Conservation (phyloP, 2,113 vertebrate genomes). For the Apodemus speciosus region DNA sequence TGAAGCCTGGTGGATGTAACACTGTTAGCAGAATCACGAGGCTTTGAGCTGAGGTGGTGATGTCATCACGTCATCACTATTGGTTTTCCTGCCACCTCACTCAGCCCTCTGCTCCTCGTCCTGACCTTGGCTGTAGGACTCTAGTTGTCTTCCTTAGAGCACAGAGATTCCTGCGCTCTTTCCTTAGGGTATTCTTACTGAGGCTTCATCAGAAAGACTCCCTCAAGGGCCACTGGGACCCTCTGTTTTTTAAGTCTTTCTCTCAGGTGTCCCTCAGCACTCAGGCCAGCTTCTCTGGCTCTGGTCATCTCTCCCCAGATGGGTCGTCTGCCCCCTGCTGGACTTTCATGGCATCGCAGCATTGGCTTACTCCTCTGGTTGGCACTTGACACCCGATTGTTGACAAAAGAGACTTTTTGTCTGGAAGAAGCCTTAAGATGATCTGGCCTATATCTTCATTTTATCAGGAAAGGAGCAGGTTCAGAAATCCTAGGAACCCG, state of each 20-base stretch:
- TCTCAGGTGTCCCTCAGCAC: background rate
- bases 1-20: background rate
- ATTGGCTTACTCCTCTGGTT: background rate
- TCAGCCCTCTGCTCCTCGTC: background rate
- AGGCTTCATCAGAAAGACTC: background rate
- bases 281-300: background rate
- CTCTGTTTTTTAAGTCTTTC: background rate
- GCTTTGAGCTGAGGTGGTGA: background rate
- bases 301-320: background rate
- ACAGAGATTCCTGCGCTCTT: background rate
- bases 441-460: background rate
- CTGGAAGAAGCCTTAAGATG: background rate
- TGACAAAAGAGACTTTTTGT: background rate
- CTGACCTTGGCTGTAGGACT: background rate
- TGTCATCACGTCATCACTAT: rapidly evolving
- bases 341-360: background rate
- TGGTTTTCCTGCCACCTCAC: background rate
- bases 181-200: background rate
- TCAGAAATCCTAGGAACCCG: background rate
- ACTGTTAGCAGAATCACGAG: background rate
- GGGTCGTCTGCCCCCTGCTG: background rate
- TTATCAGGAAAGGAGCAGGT: background rate
- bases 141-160: background rate
- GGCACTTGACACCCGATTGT: background rate
- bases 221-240: background rate